Conservation (phyloP, 1,140 invertebrate species). For the Eumaeus atala region DNA sequence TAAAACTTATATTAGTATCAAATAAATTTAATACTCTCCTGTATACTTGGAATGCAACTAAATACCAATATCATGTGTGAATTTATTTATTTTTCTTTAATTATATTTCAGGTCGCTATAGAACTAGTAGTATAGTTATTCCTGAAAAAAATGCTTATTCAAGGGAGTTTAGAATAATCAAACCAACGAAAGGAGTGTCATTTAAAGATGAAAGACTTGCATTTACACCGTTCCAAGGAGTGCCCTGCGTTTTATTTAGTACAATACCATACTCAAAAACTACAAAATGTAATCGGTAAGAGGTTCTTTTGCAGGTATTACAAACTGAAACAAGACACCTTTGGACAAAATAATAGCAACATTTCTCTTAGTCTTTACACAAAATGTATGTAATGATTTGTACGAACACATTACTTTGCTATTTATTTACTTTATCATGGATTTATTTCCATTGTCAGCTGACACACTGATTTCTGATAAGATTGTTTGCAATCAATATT, state of each 20-base stretch:
- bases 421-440: too few relatives aligned
- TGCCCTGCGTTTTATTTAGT: constrained; percentile 88
- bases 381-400: too few relatives aligned
- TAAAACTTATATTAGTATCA: too few relatives aligned
- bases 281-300: constrained; percentile 78
- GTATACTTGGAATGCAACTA: background rate
- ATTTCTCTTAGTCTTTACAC: too few relatives aligned
- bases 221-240: constrained; percentile 80
- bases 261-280: constrained; percentile 86
- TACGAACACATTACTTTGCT: too few relatives aligned
- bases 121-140: constrained; percentile 65
- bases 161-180: constrained; percentile 77
- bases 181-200: constrained; percentile 76
- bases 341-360: too few relatives aligned
- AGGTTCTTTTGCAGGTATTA: too few relatives aligned
- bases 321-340: too few relatives aligned
- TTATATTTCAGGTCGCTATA: constrained; percentile 58
- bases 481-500: too few relatives aligned
- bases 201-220: constrained; percentile 86
- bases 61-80: background rate
- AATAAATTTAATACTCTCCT: too few relatives aligned
- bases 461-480: too few relatives aligned
- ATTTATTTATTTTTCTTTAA: constrained; percentile 24
- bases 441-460: too few relatives aligned
- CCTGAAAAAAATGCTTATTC: constrained; percentile 62